Base-by-base conservation (phyloP, 2,113 vertebrate genomes). In the Oncorhynchus clarkii region DNA sequence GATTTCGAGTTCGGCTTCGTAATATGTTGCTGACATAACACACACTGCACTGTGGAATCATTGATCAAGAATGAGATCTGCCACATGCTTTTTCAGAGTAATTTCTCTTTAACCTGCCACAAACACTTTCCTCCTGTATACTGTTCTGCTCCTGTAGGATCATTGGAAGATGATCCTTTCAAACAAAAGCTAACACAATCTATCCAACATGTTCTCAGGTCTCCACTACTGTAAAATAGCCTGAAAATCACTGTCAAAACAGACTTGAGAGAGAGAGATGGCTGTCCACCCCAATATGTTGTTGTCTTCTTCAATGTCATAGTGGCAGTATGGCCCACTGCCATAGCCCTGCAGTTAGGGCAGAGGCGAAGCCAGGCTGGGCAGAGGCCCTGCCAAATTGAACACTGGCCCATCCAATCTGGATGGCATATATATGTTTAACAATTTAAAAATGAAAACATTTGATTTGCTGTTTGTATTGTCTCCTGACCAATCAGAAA, bases 61-160 rank as follows among this genome's bases (percentile, higher is more conserved):
- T 70, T 70, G 39, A 70, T 49, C 68, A 48, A 20, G 39, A 70
- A 20, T 12, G 68, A 70, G n/a, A 70, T 31, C n/a, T 70, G 39
- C 34, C 67, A 69, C 20, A 34, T 20, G 31, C 8, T 22, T 39
- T 45, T 45, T 12, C 67, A 22, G n/a, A 3, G 18, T 31, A 45
- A 68, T 68, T n/a, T 68, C 16, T 45, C 31, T 12, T 18, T n/a
- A 31, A 68, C 29, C 20, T 45, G 29, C 67, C 31, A 68, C 5
- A 7, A 68, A 39, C 67, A 45, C 7, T n/a, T 27, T 39, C 31
- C 31, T 24, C 31, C 31, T 18, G 29, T 18, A 34, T 16, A 16
- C 67, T 31, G 5, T 13, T 4, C 67, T 11, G 14, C 1, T 39
- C 29, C 65, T 26, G 1, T 24, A 24, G 27, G 39, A 14, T 22